phyloP scores from a whole-genome alignment of 92 coral and sea anemone genomes.

The Siderastrea siderea region DNA sequence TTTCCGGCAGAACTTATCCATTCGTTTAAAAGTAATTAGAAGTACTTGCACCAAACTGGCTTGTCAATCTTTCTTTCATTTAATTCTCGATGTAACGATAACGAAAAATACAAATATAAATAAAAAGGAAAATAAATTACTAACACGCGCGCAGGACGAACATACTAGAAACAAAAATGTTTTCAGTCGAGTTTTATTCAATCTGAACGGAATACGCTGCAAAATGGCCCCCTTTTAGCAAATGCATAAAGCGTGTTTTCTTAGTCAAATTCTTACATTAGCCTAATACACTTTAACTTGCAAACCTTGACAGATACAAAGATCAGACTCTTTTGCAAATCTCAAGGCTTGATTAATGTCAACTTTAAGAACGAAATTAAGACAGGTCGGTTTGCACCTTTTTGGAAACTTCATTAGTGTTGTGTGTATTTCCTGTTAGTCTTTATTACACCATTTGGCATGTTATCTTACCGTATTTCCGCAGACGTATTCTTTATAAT shows the following conservation, averaged over 20 bases:
- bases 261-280: constrained; percentile 42
- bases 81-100: constrained; percentile 47
- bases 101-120: constrained; percentile 19
- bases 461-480: constrained; percentile 88
- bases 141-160: not conserved
- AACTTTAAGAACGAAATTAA: constrained; percentile 70
- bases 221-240: constrained; percentile 39
- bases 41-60: constrained; percentile 48
- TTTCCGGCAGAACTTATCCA: constrained; percentile 25
- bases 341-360: constrained; percentile 80
- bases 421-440: constrained; percentile 88
- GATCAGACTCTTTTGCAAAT: constrained; percentile 49
- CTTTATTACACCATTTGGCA: constrained; percentile 82
- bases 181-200: not conserved
- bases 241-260: constrained; percentile 22
- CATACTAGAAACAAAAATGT: not conserved
- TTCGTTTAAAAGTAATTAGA: constrained; percentile 53
- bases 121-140: not conserved
- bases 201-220: not conserved
- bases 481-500: constrained; percentile 70
- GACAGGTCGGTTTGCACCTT: constrained; percentile 54
- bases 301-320: constrained; percentile 42
- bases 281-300: constrained; percentile 38
- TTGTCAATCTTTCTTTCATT: constrained; percentile 41
- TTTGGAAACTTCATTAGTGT: constrained; percentile 80